phyloP scores from a whole-genome alignment of 1,140 invertebrate genomes.

The Papilio xuthus region DNA sequence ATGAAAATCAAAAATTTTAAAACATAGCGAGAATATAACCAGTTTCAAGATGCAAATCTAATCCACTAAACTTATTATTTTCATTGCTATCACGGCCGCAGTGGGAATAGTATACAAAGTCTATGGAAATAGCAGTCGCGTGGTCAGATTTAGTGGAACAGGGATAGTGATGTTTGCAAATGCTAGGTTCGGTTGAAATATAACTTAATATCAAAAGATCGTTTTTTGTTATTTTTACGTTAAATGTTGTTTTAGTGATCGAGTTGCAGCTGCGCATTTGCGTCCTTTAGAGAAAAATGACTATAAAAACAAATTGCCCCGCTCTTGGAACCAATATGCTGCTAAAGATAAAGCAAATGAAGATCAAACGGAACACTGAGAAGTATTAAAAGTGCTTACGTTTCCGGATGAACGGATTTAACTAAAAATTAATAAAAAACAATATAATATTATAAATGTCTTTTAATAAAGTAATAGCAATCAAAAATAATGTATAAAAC shows the following conservation, averaged over 20 bases:
- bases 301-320: conserved; percentile 54
- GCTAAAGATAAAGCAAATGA: conserved; percentile 44
- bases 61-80: too few relatives aligned
- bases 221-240: conserved; percentile 16
- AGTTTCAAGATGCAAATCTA: too few relatives aligned
- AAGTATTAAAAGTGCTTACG: too few relatives aligned
- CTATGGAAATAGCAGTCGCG: too few relatives aligned
- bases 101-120: too few relatives aligned
- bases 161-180: too few relatives aligned
- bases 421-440: background rate
- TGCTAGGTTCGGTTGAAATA: background rate
- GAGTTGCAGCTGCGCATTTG: conserved; percentile 76
- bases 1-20: too few relatives aligned
- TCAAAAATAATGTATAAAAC: background rate
- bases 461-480: conserved; percentile 22
- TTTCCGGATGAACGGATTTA: too few relatives aligned
- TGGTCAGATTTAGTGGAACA: too few relatives aligned
- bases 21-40: too few relatives aligned
- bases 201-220: background rate
- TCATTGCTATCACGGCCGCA: too few relatives aligned
- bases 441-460: background rate
- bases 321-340: conserved; percentile 68
- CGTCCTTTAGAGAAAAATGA: conserved; percentile 64
- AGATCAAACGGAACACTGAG: conserved; percentile 38
- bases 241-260: conserved; percentile 60